Conservation (phyloP, 1,140 invertebrate species). For the Procambarus clarkii region DNA sequence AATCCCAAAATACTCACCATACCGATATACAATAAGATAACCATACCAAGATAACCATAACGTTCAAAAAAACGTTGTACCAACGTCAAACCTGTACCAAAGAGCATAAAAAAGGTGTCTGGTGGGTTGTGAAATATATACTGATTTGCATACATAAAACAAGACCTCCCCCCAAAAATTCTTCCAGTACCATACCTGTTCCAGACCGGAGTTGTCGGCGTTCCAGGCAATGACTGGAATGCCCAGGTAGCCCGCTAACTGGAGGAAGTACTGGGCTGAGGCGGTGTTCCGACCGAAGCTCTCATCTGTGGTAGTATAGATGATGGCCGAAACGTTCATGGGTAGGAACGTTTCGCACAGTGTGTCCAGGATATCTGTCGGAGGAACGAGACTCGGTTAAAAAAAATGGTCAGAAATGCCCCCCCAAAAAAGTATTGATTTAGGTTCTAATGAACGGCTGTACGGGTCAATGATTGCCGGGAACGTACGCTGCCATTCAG, state of each 20-base stretch:
- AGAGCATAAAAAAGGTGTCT: too few species aligned
- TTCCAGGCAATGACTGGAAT: conserved; percentile 96
- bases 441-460: neutral
- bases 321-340: conserved; percentile 91
- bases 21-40: too few species aligned
- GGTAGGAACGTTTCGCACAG: conserved; percentile 92
- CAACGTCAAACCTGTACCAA: too few species aligned
- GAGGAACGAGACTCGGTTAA: conserved; percentile 10
- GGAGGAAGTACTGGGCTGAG: conserved; percentile 94
- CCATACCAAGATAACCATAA: too few species aligned
- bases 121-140: too few species aligned
- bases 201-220: conserved; percentile 92
- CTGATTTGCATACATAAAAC: too few species aligned
- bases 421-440: too few species aligned
- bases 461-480: neutral
- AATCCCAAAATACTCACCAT: too few species aligned
- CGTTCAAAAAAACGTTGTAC: too few species aligned
- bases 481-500: neutral
- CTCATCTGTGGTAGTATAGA: conserved; percentile 96
- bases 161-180: too few species aligned
- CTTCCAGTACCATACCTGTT: conserved; percentile 80
- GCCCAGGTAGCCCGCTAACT: conserved; percentile 89
- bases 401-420: neutral
- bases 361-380: conserved; percentile 79
- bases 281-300: conserved; percentile 90